Percentiles rank a stretch among this genome's conserved stretches.
Conservation (phyloP, 2,888 invertebrate genomes). For the Acrocera orbiculus region DNA sequence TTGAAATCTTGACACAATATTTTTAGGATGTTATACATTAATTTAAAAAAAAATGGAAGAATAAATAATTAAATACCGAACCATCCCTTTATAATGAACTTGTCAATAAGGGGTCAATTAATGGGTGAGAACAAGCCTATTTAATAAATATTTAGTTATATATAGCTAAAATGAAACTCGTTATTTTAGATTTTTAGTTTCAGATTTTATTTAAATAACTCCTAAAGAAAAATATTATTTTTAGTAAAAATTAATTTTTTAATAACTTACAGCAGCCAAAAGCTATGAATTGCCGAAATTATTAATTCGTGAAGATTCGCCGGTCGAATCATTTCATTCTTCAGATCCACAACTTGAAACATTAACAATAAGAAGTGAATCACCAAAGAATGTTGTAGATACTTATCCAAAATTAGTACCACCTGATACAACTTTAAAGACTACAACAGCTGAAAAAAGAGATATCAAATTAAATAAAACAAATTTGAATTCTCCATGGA, state of each 20-base stretch:
- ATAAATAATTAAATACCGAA: no score
- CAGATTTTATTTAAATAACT: not conserved
- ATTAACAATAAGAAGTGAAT: slow-evolving; percentile 12
- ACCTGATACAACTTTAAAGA: slow-evolving; percentile 2
- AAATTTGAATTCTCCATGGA: slow-evolving; percentile 10
- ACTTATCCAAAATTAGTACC: slow-evolving; percentile 9
- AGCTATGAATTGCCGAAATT: slow-evolving; percentile 15
- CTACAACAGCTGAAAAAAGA: slow-evolving; percentile 3
- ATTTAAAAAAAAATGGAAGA: no score
- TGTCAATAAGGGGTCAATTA: no score
- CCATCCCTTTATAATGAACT: no score
- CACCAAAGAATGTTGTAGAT: slow-evolving; percentile 12
- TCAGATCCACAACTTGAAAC: slow-evolving; percentile 14
- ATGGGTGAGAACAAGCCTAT: no score
- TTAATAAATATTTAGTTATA: no score
- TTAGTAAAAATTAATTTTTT: slow-evolving; percentile 3
- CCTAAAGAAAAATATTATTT: not conserved
- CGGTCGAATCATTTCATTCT: slow-evolving; percentile 14
- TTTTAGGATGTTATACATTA: no score
- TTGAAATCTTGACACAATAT: no score
- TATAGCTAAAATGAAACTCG: not conserved
- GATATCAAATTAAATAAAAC: slow-evolving; percentile 5
- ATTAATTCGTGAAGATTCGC: slow-evolving; percentile 15
- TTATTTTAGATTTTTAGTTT: not conserved
- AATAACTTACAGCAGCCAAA: slow-evolving; percentile 14